phyloP scores from a whole-genome alignment of 2,797 vertebrate species.

The Aphelocoma californica region DNA sequence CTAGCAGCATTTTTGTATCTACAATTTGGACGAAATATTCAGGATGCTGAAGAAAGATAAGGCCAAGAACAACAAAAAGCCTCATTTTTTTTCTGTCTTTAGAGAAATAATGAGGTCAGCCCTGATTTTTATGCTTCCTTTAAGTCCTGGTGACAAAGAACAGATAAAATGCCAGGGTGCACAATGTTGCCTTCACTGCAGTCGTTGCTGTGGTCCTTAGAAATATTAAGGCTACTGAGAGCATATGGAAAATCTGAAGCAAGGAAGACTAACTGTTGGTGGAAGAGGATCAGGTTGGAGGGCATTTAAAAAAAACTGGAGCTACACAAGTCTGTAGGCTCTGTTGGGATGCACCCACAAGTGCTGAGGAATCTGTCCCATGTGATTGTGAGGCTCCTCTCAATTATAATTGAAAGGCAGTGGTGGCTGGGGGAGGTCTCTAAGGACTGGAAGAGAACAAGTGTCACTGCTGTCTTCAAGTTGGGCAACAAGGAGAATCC shows the following conservation, averaged over 20 bases:
- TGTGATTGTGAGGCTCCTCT: not conserved
- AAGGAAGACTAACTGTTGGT: not conserved
- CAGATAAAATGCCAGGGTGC: not conserved
- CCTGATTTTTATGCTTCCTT: not conserved
- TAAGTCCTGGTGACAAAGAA: not conserved
- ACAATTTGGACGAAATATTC: not conserved
- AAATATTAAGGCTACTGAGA: not conserved
- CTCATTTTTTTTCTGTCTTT: not conserved
- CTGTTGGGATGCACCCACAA: not conserved
- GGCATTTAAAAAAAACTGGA: not conserved
- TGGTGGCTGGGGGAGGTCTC: accelerated
- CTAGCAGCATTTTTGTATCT: too few relatives aligned
- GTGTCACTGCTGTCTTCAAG: not conserved
- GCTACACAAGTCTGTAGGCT: not conserved
- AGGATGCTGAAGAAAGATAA: not conserved
- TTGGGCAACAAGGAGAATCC: not conserved
- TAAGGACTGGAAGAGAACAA: not conserved
- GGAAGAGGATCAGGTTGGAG: not conserved
- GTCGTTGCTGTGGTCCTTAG: accelerated
- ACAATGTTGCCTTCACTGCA: not conserved
- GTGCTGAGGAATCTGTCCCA: not conserved
- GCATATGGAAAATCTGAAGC: not conserved
- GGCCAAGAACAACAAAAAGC: not conserved
- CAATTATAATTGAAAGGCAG: not conserved
- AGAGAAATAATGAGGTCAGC: not conserved